Base-by-base conservation (phyloP, 1,140 invertebrate species). In the Popillia japonica region DNA sequence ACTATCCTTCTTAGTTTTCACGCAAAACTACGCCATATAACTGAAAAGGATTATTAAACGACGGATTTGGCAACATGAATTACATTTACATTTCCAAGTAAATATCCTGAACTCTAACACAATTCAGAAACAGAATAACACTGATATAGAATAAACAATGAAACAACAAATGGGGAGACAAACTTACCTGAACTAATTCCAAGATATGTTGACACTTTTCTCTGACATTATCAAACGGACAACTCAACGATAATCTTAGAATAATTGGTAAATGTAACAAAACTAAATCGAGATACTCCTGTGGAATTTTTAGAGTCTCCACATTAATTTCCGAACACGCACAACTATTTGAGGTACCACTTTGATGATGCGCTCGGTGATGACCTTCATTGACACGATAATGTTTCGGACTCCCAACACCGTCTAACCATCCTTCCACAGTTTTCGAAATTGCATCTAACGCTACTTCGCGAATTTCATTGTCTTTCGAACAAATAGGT, bases 141-240 rank as follows among this genome's bases (percentile, higher is more conserved):
- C n/a, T n/a, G n/a, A 34, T 14, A 68, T 68, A 34, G 2, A 68
- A 20, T 9, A 61, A 61, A 17, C n/a, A 9, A 8, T 17, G 1
- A 61, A 61, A 61, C 1, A 61, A 61, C 1, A 61, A 61, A 59
- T 14, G 4, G 59, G 6, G 14, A 10, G 14, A 55, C 14, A 55
- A 17, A 76, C 86, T 87, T 83, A 90, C 90, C 89, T 89, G 87
- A 22, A 91, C 87, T 86, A 90, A 88, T 79, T 89, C 86, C 78
- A 91, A 85, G 80, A 90, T 90, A 80, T 90, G 88, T 76, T 88
- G 85, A 80, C 89, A 90, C 81, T 90, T 90, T 80, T 89, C 88
- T 74, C 90, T 85, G 42, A 91, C 89, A 80, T 90, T 90, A 77
- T 87, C 85, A 77, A 90, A 91, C 11, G 90, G 90, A 82, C 90